These are phyloP conservation scores for Fratercula arctica DNA, from an alignment of 2,797 vertebrate species.

Conservation along the genomic window DNA sequence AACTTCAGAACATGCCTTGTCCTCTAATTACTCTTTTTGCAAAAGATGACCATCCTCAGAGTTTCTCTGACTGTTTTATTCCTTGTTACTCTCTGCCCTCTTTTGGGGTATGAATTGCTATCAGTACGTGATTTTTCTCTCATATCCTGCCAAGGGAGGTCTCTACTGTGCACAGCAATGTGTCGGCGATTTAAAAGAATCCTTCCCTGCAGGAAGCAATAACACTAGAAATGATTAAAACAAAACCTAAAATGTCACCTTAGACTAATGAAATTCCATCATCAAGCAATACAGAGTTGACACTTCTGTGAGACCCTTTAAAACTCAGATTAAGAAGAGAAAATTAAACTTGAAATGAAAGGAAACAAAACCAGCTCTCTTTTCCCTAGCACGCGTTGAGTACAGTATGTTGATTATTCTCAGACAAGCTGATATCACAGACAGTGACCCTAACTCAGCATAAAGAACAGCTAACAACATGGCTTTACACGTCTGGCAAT, in stretches of 20 bases:
- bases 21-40: not conserved
- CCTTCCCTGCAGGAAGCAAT: constrained; percentile 45
- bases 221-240: constrained; percentile 52
- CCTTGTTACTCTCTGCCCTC: not conserved
- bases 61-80: not conserved
- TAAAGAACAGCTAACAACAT: not conserved
- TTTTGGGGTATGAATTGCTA: constrained; percentile 5
- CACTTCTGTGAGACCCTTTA: constrained; percentile 28
- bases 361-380: not conserved
- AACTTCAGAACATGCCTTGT: not conserved
- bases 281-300: not conserved
- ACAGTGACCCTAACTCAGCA: not conserved
- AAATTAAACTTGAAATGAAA: constrained; percentile 30
- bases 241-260: constrained; percentile 49
- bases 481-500: not conserved
- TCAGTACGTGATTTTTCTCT: not conserved
- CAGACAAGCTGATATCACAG: not conserved
- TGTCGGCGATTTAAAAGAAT: not conserved
- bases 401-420: constrained; percentile 27
- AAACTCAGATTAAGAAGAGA: constrained; percentile 24
- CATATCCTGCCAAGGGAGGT: constrained; percentile 12
- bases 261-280: constrained; percentile 59
- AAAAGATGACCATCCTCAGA: not conserved
- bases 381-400: not conserved
- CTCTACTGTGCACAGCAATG: not conserved